phyloP scores from a whole-genome alignment of 1,140 invertebrate species.

The Papilio polyxenes region DNA sequence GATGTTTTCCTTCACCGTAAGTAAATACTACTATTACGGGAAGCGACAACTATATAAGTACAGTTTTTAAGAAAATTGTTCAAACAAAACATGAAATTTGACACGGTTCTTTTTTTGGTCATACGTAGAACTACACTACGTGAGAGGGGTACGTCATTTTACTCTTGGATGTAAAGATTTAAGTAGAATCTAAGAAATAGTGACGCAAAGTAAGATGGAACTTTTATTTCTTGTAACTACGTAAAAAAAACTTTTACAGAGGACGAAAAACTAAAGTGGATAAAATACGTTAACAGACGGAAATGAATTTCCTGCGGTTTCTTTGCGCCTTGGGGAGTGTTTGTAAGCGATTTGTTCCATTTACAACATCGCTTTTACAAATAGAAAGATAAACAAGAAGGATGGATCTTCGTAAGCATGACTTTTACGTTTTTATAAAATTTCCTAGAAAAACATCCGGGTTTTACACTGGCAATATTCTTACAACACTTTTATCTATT shows the following conservation, averaged over 20 bases:
- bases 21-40: too few relatives aligned
- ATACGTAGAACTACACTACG: too few relatives aligned
- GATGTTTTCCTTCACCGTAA: too few relatives aligned
- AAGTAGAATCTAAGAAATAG: neutral
- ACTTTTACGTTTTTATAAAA: neutral
- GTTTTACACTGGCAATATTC: too few relatives aligned
- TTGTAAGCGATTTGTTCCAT: constrained; percentile 23
- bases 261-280: neutral
- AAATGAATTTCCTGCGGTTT: constrained; percentile 16
- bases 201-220: neutral
- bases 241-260: constrained; percentile 8
- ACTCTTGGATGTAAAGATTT: neutral
- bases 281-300: constrained; percentile 21
- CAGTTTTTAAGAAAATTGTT: too few relatives aligned
- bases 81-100: too few relatives aligned
- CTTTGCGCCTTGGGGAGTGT: constrained; percentile 8
- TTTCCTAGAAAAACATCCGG: neutral
- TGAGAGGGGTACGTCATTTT: too few relatives aligned
- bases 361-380: constrained; percentile 26
- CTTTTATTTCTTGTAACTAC: constrained; percentile 15
- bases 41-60: too few relatives aligned
- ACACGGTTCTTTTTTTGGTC: too few relatives aligned
- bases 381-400: constrained; percentile 15
- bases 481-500: too few relatives aligned
- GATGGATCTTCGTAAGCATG: neutral